Percentiles rank a stretch among this genome's conserved stretches.
Evolutionary conservation across 2,888 invertebrate species (phyloP).

Genomic region (Troides aeacus): DNA sequence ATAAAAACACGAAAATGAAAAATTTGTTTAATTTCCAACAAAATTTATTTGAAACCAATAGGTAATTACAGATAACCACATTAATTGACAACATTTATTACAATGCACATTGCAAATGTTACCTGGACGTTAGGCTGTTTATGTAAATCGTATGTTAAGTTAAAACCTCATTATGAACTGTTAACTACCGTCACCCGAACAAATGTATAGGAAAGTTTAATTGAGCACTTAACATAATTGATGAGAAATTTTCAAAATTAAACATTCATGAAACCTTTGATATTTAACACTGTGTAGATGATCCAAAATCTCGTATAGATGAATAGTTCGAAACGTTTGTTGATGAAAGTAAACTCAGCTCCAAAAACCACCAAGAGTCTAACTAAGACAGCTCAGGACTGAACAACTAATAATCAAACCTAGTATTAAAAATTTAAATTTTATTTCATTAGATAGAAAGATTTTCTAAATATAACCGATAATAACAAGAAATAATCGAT

Average conservation of each 20-base stretch:
- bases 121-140: conserved; percentile 7
- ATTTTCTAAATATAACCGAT: not conserved
- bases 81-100: conserved; percentile 17
- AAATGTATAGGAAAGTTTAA: not conserved
- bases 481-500: not conserved
- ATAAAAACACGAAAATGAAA: not conserved
- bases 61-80: conserved; percentile 20
- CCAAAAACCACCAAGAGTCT: no score
- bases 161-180: not conserved
- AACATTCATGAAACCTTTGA: no score
- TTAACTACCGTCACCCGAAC: conserved; percentile 1
- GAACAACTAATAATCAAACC: no score
- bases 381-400: no score
- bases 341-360: no score
- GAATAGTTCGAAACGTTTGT: no score
- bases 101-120: conserved; percentile 13
- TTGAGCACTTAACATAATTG: not conserved
- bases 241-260: not conserved
- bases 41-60: conserved; percentile 1
- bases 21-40: not conserved
- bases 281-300: no score
- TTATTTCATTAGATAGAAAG: not conserved
- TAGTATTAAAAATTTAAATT: no score
- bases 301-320: no score
- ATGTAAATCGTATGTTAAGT: conserved; percentile 16